Base-by-base conservation (phyloP, 1,140 invertebrate species). In the Adelges cooleyi region DNA sequence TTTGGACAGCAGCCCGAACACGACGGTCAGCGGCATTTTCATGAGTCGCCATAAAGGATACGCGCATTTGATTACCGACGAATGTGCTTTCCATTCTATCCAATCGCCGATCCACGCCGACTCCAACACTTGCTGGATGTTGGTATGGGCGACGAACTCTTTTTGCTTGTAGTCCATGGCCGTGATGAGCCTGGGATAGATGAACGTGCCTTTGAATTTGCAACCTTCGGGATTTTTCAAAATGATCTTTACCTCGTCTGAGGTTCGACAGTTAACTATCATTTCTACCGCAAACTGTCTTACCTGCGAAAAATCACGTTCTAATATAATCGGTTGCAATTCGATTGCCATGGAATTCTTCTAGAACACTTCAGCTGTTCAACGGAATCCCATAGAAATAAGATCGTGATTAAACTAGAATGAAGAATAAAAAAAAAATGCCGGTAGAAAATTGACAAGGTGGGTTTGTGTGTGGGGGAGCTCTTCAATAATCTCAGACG, bases 141-240 rank as follows among this genome's bases (percentile, higher is more conserved):
- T 84, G 0, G 84, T 80, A 73, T 88, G 84, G 2, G 86, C 83
- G 0, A 89, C 83, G 71, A 89, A 87, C 71, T 79, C 79, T 71
- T 86, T 87, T 70, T 89, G 85, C 68, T 83, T 81, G 70, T 81
- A 82, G 70, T 86, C 83, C 66, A 89, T 78, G 0, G 85, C 86
- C 59, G 87, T 73, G 54, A 85, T 78, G 2, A 89, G 72, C 27
- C 86, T 73, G 2, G 83, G 84, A 50, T 78, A 79, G 5, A 71
- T 73, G 50, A 77, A 79, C 38, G 74, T 75, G 50, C 67, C 72
- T 71, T 65, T 69, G 70, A 69, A 72, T 22, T 72, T 33, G 66
- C 66, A 70, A 3, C 80, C 78, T 3, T 70, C 67, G 1, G 67
- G 73, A 67, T 81, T 79, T 36, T 75, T 77, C n/a, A 89, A 73